A percentile compares a stretch with the other conserved stretches of the same genome.
Conservation (phyloP, 2,888 invertebrate species). For the Mesorhabditis spiculigera region DNA sequence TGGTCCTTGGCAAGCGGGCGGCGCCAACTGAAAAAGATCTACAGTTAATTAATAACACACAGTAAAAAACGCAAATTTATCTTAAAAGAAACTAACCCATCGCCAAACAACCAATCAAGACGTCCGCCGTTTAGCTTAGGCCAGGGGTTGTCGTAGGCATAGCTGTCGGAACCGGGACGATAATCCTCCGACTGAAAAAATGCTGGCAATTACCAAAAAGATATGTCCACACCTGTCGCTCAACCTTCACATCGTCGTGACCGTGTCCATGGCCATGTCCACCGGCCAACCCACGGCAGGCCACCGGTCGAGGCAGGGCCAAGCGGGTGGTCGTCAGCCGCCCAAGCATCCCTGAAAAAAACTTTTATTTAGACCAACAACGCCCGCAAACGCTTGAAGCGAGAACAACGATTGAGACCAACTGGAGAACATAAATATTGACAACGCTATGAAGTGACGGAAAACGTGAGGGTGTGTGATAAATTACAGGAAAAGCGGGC, state of each 20-base stretch:
- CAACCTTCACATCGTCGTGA: background rate
- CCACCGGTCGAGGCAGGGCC: too few species aligned
- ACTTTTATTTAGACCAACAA: background rate
- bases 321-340: too few species aligned
- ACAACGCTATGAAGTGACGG: too few species aligned
- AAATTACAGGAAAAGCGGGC: too few species aligned
- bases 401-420: too few species aligned
- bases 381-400: background rate
- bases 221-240: background rate
- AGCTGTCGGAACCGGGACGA: constrained; percentile 54
- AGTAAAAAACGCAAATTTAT: constrained; percentile 9
- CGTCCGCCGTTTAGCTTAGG: constrained; percentile 56
- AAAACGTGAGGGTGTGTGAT: too few species aligned
- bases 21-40: constrained; percentile 43
- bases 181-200: constrained; percentile 15
- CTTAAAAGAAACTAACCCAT: constrained; percentile 22
- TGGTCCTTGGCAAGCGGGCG: constrained; percentile 57
- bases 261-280: constrained; percentile 2
- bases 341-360: too few species aligned
- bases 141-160: constrained; percentile 58
- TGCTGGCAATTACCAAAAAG: background rate
- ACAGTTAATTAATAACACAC: constrained; percentile 31
- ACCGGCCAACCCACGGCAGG: background rate
- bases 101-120: constrained; percentile 54
- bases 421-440: too few species aligned